phyloP scores from a whole-genome alignment of 2,113 vertebrate species.

The Amphiprion ocellaris region DNA sequence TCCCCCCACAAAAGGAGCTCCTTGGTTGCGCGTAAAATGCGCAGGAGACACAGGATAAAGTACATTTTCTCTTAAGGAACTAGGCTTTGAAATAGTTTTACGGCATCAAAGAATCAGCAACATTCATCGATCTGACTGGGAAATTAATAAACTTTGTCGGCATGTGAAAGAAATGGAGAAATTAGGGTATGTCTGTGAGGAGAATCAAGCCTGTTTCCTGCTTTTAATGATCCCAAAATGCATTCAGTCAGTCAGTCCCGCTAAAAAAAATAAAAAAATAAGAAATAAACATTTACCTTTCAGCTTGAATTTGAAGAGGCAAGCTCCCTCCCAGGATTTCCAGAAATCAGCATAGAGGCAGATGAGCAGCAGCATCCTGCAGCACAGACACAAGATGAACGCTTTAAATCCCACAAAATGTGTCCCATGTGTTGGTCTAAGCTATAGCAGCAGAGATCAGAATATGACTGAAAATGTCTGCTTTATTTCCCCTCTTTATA shows the following conservation, averaged over 20 bases:
- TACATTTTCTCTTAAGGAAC: background rate
- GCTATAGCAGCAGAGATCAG: constrained; percentile 92
- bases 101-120: constrained; percentile 19
- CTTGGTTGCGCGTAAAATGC: constrained; percentile 12
- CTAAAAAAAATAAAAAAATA: background rate
- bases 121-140: constrained; percentile 16
- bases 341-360: constrained; percentile 78
- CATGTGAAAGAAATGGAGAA: background rate
- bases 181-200: background rate
- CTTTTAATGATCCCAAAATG: background rate
- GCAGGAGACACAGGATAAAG: background rate
- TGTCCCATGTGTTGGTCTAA: constrained; percentile 84
- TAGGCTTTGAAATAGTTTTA: constrained; percentile 14
- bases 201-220: constrained; percentile 16
- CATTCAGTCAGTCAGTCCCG: background rate
- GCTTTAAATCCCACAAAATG: constrained; percentile 88
- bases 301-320: constrained; percentile 79
- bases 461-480: constrained; percentile 98
- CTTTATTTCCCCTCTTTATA: constrained; percentile 99
- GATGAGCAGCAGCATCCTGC: constrained; percentile 75
- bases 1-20: constrained; percentile 23
- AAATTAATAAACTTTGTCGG: constrained; percentile 21
- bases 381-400: constrained; percentile 41
- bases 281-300: constrained; percentile 81
- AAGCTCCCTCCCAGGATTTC: constrained; percentile 78